Evolutionary conservation across 2,113 vertebrate species (phyloP), one percentile per base, ranked within the genome.

Genomic region (Electrona antarctica): DNA sequence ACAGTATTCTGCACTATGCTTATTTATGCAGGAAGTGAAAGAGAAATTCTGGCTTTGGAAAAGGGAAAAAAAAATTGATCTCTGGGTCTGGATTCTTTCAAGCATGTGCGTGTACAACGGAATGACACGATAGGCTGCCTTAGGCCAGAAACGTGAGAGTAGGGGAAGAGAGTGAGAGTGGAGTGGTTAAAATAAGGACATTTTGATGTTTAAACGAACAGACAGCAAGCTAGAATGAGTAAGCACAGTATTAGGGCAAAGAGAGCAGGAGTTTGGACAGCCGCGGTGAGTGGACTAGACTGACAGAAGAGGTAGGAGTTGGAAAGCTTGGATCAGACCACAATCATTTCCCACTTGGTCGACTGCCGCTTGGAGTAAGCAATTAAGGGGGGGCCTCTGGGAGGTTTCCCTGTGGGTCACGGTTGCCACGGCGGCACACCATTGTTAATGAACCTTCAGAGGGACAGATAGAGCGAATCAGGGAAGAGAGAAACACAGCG

Each of bases 361-460:
- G 73, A 50, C 75, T 78, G 72, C 54, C 13, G 60, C 64, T 77
- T 3, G 75, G 72, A 78, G 63, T 46, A 41, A 79, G 82, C 78
- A 83, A 92, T 91, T 92, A 84, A 81, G 70, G 80, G 76, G 77
- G 76, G 78, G 83, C 85, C 69, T 78, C 13, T 70, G 80, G 66
- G 85, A 79, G 84, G 74, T 48, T 89, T 90, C 83, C 91, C 71
- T 71, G 81, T 60, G 75, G 74, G 85, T 88, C 68, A 61, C 64
- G 83, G 92, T 92, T 74, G 0, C 93, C 89, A 85, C 85, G 90
- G 93, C 86, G 76, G 83, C 89, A 74, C 81, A 76, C 82, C 87
- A 91, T 87, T 89, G 91, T 90, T 92, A 92, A 94, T 88, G 85
- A 89, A 89, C 86, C 83, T 71, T 71, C 78, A 90, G 85, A 66